These are phyloP conservation scores for Galaxea fascicularis DNA, from an alignment of 92 coral and sea anemone genomes.

Conservation along the genomic window DNA sequence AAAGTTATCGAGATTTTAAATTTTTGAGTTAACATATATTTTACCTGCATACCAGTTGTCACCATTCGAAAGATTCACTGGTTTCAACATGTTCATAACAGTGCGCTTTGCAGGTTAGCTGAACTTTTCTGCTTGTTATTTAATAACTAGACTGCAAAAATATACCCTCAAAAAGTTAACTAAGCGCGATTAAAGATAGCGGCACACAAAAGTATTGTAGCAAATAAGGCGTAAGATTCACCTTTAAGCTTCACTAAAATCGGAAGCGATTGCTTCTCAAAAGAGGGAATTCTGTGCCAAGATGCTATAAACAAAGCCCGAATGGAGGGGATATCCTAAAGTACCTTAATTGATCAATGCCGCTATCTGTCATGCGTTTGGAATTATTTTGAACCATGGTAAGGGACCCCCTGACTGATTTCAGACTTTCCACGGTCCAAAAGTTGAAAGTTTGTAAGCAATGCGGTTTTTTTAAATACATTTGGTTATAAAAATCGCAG, in stretches of 20 bases:
- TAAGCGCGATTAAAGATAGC: background rate
- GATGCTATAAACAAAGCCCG: background rate
- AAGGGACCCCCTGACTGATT: background rate
- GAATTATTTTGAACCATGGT: background rate
- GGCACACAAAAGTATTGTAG: background rate
- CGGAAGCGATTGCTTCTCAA: background rate
- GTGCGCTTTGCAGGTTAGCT: conserved; percentile 90
- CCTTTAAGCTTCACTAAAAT: background rate
- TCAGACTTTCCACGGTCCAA: background rate
- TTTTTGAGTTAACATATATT: too few species aligned
- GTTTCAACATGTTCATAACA: conserved; percentile 76
- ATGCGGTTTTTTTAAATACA: background rate
- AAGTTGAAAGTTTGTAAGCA: background rate
- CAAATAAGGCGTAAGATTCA: background rate
- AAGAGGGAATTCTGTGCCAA: background rate
- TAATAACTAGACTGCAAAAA: background rate
- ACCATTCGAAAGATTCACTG: too few species aligned
- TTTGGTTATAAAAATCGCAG: background rate
- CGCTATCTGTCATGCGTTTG: background rate
- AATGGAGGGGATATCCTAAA: background rate
- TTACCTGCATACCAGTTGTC: too few species aligned
- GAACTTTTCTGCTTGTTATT: background rate
- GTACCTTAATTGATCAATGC: conserved; percentile 28
- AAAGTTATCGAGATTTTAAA: background rate
- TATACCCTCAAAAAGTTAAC: conserved; percentile 5